Evolutionary conservation across 1,140 invertebrate genomes (phyloP), one percentile per base, ranked within the genome.

Genomic region (Philotrypesis tridentata): DNA sequence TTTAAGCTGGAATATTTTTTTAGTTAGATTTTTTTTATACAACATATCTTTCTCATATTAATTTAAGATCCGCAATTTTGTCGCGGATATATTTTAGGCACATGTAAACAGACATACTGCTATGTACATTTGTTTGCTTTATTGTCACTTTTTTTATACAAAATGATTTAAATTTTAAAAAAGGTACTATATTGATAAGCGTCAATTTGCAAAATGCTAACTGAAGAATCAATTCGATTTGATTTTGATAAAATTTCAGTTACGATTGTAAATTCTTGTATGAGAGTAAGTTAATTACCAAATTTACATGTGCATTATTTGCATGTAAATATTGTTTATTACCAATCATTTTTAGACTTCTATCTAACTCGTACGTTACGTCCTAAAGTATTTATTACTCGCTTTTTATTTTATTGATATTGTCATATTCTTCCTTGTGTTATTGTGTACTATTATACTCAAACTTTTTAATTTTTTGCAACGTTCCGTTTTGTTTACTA

Each of bases 291-390:
- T 40, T 11, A 72, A 21, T 55, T 67, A 33, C 48, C 48, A 79
- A 25, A 72, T 65, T 80, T 73, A 80, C 71, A 65, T 74, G 25
- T 73, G 60, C 37, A 48, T 48, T 75, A 29, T 80, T 79, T 74
- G 71, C 60, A 73, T 63, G 71, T 29, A 67, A 55, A 48, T 80
- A 68, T n/a, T 55, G 4, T 55, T 55, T 17, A 55, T 55, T 55
- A 55, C 48, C 48, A 55, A 17, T 55, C 2, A 55, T 55, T 55
- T 55, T 7, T 55, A 55, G 48, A 55, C 21, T 55, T 55, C n/a
- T 55, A 55, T 21, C 48, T 17, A 17, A 55, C 48, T 55, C 48
- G 48, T 17, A n/a, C n/a, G 48, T 55, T 55, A 55, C 3, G 7
- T 55, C 48, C 48, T 21, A 55, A 55, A n/a, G 17, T 55, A 37